Evolutionary conservation across 1,140 invertebrate genomes (phyloP), one percentile per base, ranked within the genome.

Genomic region (Orchesella cincta): DNA sequence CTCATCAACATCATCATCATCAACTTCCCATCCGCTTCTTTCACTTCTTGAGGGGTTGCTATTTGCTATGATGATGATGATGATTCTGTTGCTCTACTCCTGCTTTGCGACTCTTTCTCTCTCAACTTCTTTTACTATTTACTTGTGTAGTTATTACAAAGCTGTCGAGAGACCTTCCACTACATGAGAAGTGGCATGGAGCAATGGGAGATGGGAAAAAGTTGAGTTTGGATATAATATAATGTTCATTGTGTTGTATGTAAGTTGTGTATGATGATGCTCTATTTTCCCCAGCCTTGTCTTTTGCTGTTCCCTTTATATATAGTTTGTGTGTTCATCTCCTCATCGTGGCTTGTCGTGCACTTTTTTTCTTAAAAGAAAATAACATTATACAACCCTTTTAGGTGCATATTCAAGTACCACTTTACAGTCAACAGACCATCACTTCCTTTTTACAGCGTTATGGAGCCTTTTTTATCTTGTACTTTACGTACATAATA

Each of bases 371-470:
- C 62, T 33, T 29, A 67, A 67, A n/a, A 67, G 62, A 67, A 67
- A 67, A 67, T 67, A 67, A 67, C 62, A 67, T 67, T 67, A 67
- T 67, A 29, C 62, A 67, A 29, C 62, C 23, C 31, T 67, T 67
- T 33, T 67, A 33, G 62, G 31, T 67, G 62, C 62, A 67, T 67
- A 8, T n/a, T 67, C 62, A 67, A 67, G 62, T 33, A 67, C 62
- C 62, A 67, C 62, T 67, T 67, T 67, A 67, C 62, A 67, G 62
- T 67, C 62, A 67, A 67, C 62, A 67, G 62, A 67, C 62, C 62
- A 31, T 67, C 62, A 67, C 62, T 67, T 67, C 62, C 31, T 33
- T 67, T 67, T 67, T n/a, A n/a, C n/a, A n/a, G n/a, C n/a, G n/a
- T n/a, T n/a, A n/a, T n/a, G n/a, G n/a, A n/a, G n/a, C n/a, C n/a